Evolutionary conservation across 2,797 vertebrate species (phyloP), one percentile per base, ranked within the genome.

Genomic region (Macropodus opercularis): DNA sequence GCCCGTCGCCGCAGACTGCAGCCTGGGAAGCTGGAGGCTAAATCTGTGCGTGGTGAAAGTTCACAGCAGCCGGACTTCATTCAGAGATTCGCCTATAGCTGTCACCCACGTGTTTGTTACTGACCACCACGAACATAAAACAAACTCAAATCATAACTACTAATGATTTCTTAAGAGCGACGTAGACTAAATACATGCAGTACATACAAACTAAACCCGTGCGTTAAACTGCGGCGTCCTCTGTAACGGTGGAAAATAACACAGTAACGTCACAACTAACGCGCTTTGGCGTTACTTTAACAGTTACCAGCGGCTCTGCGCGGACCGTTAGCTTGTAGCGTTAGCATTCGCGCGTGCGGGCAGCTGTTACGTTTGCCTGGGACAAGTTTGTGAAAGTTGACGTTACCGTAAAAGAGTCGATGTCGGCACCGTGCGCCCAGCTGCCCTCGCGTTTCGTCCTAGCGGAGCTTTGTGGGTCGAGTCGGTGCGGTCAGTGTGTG

Each of bases 21-120:
- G 75, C 75, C 75, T 51, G 63, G 52, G 1, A 47, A 41, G 55
- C 34, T 43, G 54, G 36, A 39, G 56, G 61, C 75, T 41, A 8
- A 54, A 40, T 51, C 60, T 60, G 41, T 24, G 41, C 47, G 67
- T 61, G 63, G 62, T 32, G 0, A 12, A 42, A 44, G 48, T 50
- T 56, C 46, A 54, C 32, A 34, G 13, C 31, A 9, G 42, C 23
- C 51, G 51, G 55, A 43, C 39, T 34, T 6, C 43, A 46, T 57
- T 72, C n/a, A 64, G 35, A 59, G 51, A 29, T 13, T 15, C 0
- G 3, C 17, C 4, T 5, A 23, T 3, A 24, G 1, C 12, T 1
- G 4, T 1, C 11, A 4, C 29, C 11, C 2, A 2, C 31, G 13
- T 32, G 7, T 8, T 10, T 22, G 8, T 47, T 27, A 5, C 8